These are phyloP conservation scores for Diploptera punctata DNA, from an alignment of 2,888 invertebrate genomes.

Conservation along the genomic window DNA sequence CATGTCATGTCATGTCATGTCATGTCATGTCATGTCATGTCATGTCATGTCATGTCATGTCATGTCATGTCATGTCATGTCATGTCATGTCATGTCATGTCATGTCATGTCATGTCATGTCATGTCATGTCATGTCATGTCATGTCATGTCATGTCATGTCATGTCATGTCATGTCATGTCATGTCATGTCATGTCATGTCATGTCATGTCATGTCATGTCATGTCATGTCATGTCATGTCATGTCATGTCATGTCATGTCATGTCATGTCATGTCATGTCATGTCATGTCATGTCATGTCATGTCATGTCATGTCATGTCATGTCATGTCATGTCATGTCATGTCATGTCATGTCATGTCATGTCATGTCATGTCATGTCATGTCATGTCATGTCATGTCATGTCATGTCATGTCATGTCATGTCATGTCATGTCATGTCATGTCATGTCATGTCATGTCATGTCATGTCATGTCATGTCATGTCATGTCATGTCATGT, in stretches of 20 bases:
- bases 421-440: too few relatives aligned
- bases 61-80: not conserved
- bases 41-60: not conserved
- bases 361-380: not conserved
- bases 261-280: too few relatives aligned
- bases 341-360: not conserved
- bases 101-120: too few relatives aligned
- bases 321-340: slow-evolving; percentile 1
- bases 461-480: too few relatives aligned
- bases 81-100: not conserved
- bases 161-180: not conserved
- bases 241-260: not conserved
- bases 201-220: not conserved
- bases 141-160: too few relatives aligned
- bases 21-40: not conserved
- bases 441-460: too few relatives aligned
- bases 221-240: not conserved
- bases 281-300: not conserved
- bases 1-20: not conserved
- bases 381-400: not conserved
- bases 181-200: not conserved
- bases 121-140: not conserved
- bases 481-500: too few relatives aligned
- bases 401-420: not conserved
- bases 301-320: not conserved